Evolutionary conservation across 2,113 vertebrate genomes (phyloP), one percentile per base, ranked within the genome.

Genomic region (Oryzias melastigma): DNA sequence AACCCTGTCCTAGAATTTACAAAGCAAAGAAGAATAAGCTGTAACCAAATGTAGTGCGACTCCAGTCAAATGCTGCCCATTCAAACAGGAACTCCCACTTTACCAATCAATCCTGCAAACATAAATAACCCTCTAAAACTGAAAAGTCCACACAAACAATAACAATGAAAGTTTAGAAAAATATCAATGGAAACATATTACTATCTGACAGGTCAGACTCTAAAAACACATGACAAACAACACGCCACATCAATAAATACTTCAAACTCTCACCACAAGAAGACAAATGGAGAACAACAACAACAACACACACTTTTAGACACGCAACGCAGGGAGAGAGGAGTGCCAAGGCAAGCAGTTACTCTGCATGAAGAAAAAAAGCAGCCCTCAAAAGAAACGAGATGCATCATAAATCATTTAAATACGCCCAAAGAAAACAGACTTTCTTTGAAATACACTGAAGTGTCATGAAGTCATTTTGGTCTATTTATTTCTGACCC

Each of bases 211-310:
- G 60, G 50, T 76, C 50, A 46, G 61, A 71, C 46, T 63, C 24
- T 62, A 35, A 81, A 77, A 74, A 58, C 54, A 55, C 48, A 49
- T 14, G 19, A 51, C 48, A 58, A 75, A 65, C 68, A 68, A 61
- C 49, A 56, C 12, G 20, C 65, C 7, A 8, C 60, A 55, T 68
- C 65, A 72, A 74, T 80, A 65, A 73, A 77, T 73, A 53, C 54
- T 71, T 84, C 51, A 63, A 55, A 62, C 24, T 61, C 14, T 56
- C 48, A 82, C 79, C 71, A 65, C 67, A 70, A 3, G 35, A 49
- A 75, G 67, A 72, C 44, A 71, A 60, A 75, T 72, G 63, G 44
- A 61, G 52, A 67, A 54, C 42, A 71, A 66, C 41, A 68, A 43
- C 51, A 42, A 60, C 35, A 57, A 44, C 45, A 54, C 68, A 51